Evolutionary conservation across 2,113 vertebrate genomes (phyloP).

Genomic region (Antechinus flavipes): DNA sequence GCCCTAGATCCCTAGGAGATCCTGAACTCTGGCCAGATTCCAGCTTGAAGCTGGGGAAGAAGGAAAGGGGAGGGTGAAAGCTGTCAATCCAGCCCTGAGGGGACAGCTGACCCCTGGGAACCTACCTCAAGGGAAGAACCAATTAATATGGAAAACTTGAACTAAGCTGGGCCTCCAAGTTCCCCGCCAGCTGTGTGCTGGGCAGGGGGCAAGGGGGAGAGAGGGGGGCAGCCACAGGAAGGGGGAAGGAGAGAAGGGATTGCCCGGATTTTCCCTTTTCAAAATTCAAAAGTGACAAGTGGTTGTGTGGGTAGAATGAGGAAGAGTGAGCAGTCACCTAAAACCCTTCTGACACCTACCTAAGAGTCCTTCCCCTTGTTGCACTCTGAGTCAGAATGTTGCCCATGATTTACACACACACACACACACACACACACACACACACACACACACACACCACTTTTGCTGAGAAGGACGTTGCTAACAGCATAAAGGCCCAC

Average conservation of each 20-base stretch:
- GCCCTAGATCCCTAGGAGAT: background rate
- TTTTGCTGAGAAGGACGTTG: background rate
- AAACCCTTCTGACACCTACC: background rate
- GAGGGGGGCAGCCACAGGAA: background rate
- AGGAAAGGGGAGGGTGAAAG: background rate
- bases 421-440: background rate
- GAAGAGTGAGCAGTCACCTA: background rate
- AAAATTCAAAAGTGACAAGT: background rate
- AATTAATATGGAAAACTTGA: background rate
- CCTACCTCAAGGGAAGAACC: background rate
- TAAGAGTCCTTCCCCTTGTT: background rate
- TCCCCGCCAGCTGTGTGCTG: background rate
- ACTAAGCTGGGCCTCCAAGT: background rate
- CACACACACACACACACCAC: background rate
- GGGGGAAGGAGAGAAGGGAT: conserved; percentile 5
- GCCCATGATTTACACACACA: background rate
- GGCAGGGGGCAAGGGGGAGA: background rate
- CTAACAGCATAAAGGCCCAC: background rate
- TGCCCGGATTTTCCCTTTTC: background rate
- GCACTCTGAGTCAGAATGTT: background rate
- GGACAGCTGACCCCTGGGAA: background rate
- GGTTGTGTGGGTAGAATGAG: background rate
- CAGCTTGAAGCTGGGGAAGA: background rate
- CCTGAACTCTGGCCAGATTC: background rate
- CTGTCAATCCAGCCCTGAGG: background rate